Percentiles rank a stretch among this genome's conserved stretches.
Evolutionary conservation across 92 coral and sea anemone species (phyloP).

Genomic region (Epizoanthus stellaris): DNA sequence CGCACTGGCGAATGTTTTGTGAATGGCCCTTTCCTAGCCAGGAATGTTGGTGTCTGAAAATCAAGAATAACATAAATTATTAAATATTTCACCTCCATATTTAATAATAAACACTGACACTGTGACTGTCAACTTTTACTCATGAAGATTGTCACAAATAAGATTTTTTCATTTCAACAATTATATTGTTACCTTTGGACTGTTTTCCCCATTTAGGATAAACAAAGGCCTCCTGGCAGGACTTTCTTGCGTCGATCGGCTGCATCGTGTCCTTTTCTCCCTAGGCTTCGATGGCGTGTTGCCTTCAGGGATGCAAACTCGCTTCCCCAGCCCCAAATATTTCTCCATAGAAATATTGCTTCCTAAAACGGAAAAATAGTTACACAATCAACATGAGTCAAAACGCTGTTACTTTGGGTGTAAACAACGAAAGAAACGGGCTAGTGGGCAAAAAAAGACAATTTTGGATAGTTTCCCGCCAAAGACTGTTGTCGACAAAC

Average conservation of each 20-base stretch:
- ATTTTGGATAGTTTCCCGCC: not conserved
- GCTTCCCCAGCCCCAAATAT: slow-evolving; percentile 5
- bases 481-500: not conserved
- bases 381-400: not conserved
- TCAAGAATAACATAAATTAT: not conserved
- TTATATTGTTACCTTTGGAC: not conserved
- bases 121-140: not conserved
- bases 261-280: slow-evolving; percentile 25
- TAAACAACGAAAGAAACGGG: no score
- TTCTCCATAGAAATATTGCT: not conserved
- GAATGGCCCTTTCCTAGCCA: slow-evolving; percentile 6
- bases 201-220: no score
- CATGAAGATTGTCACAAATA: not conserved
- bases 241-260: not conserved
- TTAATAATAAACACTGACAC: not conserved
- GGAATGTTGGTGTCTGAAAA: slow-evolving; percentile 35
- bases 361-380: not conserved
- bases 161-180: not conserved
- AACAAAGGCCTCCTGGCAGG: not conserved
- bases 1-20: slow-evolving; percentile 58
- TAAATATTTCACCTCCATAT: not conserved
- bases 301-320: slow-evolving; percentile 44
- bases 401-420: not conserved
- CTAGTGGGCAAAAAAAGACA: not conserved
- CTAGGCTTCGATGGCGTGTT: slow-evolving; percentile 52